These are phyloP conservation scores for Sternotherus odoratus DNA, from an alignment of 2,797 vertebrate species.

Conservation along the genomic window DNA sequence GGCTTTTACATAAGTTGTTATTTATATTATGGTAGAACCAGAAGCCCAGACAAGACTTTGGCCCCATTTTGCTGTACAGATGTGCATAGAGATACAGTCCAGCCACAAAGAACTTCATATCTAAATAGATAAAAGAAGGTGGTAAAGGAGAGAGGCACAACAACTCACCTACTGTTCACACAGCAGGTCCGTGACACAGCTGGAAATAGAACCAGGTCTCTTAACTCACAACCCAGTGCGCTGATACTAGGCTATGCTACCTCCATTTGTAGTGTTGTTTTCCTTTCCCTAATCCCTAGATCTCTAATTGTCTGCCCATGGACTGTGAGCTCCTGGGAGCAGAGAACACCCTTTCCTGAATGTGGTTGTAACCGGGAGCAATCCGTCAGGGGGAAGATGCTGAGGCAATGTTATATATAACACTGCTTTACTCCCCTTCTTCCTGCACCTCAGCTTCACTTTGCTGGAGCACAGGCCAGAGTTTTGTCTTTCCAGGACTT, in stretches of 20 bases:
- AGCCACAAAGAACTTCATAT: neutral
- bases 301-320: neutral
- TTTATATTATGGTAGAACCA: slow-evolving; percentile 1
- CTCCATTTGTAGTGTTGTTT: neutral
- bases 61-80: neutral
- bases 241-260: neutral
- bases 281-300: neutral
- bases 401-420: neutral
- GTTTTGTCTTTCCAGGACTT: neutral
- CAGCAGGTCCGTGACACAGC: slow-evolving; percentile 1
- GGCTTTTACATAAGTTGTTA: neutral
- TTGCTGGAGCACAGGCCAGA: neutral
- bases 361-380: neutral
- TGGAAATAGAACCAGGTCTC: neutral
- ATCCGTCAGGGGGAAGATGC: neutral
- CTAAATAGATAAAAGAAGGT: neutral
- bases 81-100: neutral
- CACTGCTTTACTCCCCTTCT: neutral
- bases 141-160: neutral
- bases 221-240: neutral
- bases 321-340: neutral
- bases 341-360: neutral
- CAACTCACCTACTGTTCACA: neutral
- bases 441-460: neutral
- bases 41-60: neutral